Evolutionary conservation across 2,113 vertebrate species (phyloP), one percentile per base, ranked within the genome.

Genomic region (Syngnathoides biaculeatus): DNA sequence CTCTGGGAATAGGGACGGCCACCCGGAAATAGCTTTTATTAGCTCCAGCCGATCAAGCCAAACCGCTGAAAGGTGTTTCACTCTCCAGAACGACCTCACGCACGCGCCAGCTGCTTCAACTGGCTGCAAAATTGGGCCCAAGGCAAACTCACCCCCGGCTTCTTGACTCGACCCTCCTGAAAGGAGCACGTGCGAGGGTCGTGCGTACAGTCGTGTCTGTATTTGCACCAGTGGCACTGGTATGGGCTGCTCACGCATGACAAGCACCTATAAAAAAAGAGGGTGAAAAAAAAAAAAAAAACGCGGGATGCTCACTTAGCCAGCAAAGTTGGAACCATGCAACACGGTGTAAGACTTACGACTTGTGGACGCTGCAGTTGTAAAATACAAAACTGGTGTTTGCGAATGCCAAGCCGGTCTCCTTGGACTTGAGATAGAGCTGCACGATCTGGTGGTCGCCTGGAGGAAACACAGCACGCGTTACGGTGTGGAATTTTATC

Each of bases 371-470:
- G 0, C 97, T 99, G 86, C 97, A 99, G 89, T 99, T 98, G 93
- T 99, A 99, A 92, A 99, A 99, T 80, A 99, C 95, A 24, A 99
- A 98, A 86, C 92, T 98, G 78, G 97, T 98, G 74, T 96, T 98
- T 77, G 95, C 97, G 48, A 99, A 99, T 13, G 95, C 95, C 92
- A 99, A 92, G 63, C 97, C 97, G 0, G 97, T 99, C 87, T 98
- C 97, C 78, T 98, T 98, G 42, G 97, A 99, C 77, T 96, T 99
- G 69, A 99, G 95, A 83, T 96, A 96, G 13, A 99, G 95, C 80
- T 97, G 96, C 58, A 99, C 96, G 1, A 98, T 94, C 77, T 98
- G 97, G 79, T 98, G 97, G 78, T 99, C 97, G 74, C 95, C 97
- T 99, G 35, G 24, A 82, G 43, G 39, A 62, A 48, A 79, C 0